Conservation (phyloP, 2,888 invertebrate species). For the Kryphioiulus occultus region DNA sequence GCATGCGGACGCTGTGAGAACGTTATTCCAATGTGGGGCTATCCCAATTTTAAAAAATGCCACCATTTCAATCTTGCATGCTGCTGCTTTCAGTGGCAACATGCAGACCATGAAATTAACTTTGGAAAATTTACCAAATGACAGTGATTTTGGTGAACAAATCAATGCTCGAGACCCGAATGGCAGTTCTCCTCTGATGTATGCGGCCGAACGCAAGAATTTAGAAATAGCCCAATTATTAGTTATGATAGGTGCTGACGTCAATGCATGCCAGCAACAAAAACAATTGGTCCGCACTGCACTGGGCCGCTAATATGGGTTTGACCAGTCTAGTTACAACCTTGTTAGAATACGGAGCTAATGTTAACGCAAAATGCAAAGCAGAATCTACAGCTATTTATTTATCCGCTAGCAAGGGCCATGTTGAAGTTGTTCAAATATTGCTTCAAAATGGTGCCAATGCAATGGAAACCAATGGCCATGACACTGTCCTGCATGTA, state of each 20-base stretch:
- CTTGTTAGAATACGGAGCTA: constrained; percentile 75
- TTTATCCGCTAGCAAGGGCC: not conserved
- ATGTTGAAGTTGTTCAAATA: not conserved
- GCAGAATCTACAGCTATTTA: not conserved
- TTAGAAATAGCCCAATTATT: not conserved
- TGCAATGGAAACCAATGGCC: no score
- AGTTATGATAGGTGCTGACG: constrained; percentile 65
- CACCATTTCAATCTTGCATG: not conserved
- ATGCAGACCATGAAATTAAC: not conserved
- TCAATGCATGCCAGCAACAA: constrained; percentile 63
- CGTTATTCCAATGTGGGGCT: not conserved
- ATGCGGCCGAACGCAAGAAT: not conserved
- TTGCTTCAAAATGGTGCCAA: not conserved
- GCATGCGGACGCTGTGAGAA: not conserved
- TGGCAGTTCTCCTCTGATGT: not conserved
- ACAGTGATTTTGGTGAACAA: not conserved
- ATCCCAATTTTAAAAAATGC: not conserved
- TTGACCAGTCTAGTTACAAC: constrained; percentile 70
- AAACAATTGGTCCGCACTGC: constrained; percentile 44
- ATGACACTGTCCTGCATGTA: not conserved
- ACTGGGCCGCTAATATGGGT: constrained; percentile 71
- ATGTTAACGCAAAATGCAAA: constrained; percentile 72
- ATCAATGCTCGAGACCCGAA: not conserved
- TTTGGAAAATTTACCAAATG: not conserved
- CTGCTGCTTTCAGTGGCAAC: not conserved